Conservation (phyloP, 2,113 vertebrate genomes). For the Bagarius yarrelli region DNA sequence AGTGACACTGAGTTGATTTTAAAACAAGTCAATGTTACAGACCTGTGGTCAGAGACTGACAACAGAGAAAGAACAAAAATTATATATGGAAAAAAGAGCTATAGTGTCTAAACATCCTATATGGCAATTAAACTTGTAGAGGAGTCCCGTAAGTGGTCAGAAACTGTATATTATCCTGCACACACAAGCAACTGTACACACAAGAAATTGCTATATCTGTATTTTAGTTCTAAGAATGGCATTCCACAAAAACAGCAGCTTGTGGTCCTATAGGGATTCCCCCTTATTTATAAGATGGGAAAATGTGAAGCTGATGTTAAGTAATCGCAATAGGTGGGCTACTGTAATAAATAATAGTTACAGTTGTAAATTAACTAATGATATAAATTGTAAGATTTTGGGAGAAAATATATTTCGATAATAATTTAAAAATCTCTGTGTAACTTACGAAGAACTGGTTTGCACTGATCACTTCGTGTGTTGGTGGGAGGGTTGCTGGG, state of each 20-base stretch:
- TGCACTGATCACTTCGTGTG: slow-evolving; percentile 78
- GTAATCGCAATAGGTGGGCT: background rate
- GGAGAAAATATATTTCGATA: background rate
- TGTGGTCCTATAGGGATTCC: background rate
- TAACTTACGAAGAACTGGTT: slow-evolving; percentile 82
- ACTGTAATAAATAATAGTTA: too few relatives aligned
- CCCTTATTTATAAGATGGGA: background rate
- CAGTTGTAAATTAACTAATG: background rate
- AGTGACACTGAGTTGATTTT: slow-evolving; percentile 1
- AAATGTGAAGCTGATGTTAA: background rate
- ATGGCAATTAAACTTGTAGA: background rate
- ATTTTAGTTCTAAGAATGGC: background rate
- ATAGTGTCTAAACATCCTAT: background rate
- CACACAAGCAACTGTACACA: background rate
- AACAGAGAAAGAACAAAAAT: background rate
- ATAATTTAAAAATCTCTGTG: background rate
- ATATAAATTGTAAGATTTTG: background rate
- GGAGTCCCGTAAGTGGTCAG: background rate
- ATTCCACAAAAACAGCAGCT: background rate
- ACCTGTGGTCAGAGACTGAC: background rate
- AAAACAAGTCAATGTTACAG: slow-evolving; percentile 6
- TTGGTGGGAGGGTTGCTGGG: slow-evolving; percentile 86
- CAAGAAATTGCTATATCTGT: background rate
- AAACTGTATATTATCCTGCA: background rate
- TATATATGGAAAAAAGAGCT: background rate